A percentile compares a stretch with the other conserved stretches of the same genome.
phyloP scores from a whole-genome alignment of 2,888 invertebrate species.

The Carpatolechia fugitivella region DNA sequence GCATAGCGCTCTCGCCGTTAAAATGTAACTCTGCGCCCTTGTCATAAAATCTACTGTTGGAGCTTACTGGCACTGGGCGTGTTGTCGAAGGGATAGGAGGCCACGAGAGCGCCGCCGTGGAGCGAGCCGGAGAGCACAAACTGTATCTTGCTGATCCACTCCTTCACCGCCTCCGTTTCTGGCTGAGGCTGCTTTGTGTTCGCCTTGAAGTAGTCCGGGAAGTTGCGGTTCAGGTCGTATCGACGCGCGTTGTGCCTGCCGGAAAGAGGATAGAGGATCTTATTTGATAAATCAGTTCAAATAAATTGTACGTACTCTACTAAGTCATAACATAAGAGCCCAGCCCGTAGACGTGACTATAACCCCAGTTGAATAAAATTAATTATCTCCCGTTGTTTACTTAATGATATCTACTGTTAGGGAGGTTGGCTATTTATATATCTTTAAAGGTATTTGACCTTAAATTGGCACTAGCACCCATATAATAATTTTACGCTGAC shows the following conservation, averaged over 20 bases:
- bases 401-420: no score
- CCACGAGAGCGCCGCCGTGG: constrained; percentile 97
- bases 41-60: constrained; percentile 18
- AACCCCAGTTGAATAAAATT: no score
- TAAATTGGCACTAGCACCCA: no score
- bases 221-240: constrained; percentile 96
- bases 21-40: no score
- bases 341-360: no score
- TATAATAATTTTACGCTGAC: no score
- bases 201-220: constrained; percentile 96
- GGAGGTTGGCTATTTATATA: no score
- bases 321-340: background rate
- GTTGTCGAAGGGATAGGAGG: constrained; percentile 98
- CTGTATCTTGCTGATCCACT: constrained; percentile 95
- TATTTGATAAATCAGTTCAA: background rate
- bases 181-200: constrained; percentile 93
- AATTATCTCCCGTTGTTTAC: no score
- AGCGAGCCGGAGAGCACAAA: constrained; percentile 96
- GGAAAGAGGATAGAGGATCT: constrained; percentile 12
- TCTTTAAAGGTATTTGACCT: no score
- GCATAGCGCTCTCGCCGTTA: no score
- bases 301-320: background rate
- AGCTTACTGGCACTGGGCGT: constrained; percentile 93
- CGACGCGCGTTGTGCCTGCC: constrained; percentile 90
- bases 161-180: constrained; percentile 96